These are phyloP conservation scores for Xenopus petersii DNA, from an alignment of 2,797 vertebrate species.

Conservation along the genomic window DNA sequence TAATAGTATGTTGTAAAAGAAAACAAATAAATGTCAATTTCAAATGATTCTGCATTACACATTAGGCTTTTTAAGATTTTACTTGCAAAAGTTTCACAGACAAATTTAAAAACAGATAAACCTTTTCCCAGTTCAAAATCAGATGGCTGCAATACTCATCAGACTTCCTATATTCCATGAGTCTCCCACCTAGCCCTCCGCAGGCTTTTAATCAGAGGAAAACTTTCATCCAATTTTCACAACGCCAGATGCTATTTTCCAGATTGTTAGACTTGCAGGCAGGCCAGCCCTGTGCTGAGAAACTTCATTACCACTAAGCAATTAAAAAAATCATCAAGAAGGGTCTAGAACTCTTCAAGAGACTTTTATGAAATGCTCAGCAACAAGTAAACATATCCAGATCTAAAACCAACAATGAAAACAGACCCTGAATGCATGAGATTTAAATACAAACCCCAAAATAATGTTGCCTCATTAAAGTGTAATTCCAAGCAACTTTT, in stretches of 20 bases:
- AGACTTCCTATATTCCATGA: too few species aligned
- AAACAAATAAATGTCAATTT: too few species aligned
- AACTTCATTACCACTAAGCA: conserved; percentile 22
- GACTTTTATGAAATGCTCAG: neutral
- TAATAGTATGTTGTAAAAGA: too few species aligned
- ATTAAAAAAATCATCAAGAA: conserved; percentile 18
- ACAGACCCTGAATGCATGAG: neutral
- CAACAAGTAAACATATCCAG: conserved; percentile 7
- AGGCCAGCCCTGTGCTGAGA: neutral
- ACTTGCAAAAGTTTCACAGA: too few species aligned
- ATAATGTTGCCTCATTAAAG: too few species aligned
- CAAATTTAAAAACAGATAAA: too few species aligned
- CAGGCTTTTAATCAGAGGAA: conserved; percentile 12
- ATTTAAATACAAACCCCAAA: neutral
- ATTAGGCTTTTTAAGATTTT: too few species aligned
- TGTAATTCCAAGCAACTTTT: too few species aligned
- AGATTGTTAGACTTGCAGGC: conserved; percentile 5
- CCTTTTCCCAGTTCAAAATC: too few species aligned
- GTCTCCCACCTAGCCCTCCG: neutral
- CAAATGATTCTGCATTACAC: too few species aligned
- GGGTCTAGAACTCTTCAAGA: neutral
- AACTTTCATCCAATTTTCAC: neutral
- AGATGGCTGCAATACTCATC: too few species aligned
- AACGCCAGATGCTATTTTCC: conserved; percentile 23
- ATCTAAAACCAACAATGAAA: neutral